phyloP scores from a whole-genome alignment of 2,113 vertebrate species.

The Otus sunia region DNA sequence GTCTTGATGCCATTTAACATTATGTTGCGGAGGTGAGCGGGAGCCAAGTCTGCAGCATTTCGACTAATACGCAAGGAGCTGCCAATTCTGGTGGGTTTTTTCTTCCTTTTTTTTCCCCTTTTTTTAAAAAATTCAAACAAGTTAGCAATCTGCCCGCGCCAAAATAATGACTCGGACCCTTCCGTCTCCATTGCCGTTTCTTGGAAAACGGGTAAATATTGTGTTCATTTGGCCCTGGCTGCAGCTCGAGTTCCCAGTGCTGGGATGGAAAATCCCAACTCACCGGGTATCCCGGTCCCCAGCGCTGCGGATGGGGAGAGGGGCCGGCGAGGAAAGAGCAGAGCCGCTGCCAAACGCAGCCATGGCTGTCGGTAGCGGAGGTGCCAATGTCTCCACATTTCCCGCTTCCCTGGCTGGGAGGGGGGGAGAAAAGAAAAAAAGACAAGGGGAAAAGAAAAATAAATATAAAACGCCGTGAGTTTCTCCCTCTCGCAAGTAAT shows the following conservation, averaged over 20 bases:
- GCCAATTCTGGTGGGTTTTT: conserved; percentile 24
- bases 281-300: rapidly evolving
- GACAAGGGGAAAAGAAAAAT: rapidly evolving
- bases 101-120: neutral
- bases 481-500: neutral
- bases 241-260: neutral
- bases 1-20: conserved; percentile 68
- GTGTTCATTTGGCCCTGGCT: neutral
- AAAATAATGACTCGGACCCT: neutral
- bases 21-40: conserved; percentile 62
- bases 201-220: neutral
- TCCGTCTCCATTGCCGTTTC: rapidly evolving
- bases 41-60: conserved; percentile 68
- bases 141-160: neutral
- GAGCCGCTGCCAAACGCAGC: neutral
- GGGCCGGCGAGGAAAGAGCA: neutral
- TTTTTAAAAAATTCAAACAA: neutral
- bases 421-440: neutral
- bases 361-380: rapidly evolving
- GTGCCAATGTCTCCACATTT: neutral
- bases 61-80: conserved; percentile 43
- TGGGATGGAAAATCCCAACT: neutral
- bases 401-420: neutral
- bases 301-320: rapidly evolving
- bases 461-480: neutral